Conservation (phyloP, 2,888 invertebrate genomes). For the Acanthosepion lycidas region DNA sequence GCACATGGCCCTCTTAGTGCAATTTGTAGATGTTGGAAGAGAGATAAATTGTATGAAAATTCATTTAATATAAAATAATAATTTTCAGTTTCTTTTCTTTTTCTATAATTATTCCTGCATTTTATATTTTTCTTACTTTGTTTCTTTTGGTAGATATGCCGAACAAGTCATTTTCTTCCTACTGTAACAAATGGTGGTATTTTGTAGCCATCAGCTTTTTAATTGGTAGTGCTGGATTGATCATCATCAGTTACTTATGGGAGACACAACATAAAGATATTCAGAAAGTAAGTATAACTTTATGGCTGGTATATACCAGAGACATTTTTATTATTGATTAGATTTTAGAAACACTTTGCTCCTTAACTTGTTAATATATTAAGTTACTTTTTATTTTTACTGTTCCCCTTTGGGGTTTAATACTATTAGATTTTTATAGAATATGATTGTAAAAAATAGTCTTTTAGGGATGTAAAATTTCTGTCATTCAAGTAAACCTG, state of each 20-base stretch:
- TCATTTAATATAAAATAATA: too few species aligned
- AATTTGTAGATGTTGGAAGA: too few species aligned
- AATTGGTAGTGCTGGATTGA: constrained; percentile 72
- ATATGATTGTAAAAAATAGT: too few species aligned
- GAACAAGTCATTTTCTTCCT: not conserved
- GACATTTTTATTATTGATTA: not conserved
- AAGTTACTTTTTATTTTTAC: too few species aligned
- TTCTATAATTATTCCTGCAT: not conserved
- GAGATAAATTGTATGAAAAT: too few species aligned
- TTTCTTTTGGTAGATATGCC: not conserved
- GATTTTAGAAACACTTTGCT: not conserved
- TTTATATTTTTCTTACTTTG: not conserved
- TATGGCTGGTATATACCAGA: not conserved
- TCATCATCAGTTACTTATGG: constrained; percentile 68
- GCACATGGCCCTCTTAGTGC: too few species aligned
- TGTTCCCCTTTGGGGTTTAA: too few species aligned
- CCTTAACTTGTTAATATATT: not conserved
- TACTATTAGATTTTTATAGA: too few species aligned
- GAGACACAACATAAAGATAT: constrained; percentile 56
- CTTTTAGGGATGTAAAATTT: too few species aligned
- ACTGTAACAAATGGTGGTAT: constrained; percentile 74
- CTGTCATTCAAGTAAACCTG: too few species aligned
- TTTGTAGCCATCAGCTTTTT: constrained; percentile 71
- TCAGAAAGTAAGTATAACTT: constrained; percentile 60
- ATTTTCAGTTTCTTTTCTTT: too few species aligned